Conservation (phyloP, 1,140 invertebrate genomes). For the Bactericera cockerelli region DNA sequence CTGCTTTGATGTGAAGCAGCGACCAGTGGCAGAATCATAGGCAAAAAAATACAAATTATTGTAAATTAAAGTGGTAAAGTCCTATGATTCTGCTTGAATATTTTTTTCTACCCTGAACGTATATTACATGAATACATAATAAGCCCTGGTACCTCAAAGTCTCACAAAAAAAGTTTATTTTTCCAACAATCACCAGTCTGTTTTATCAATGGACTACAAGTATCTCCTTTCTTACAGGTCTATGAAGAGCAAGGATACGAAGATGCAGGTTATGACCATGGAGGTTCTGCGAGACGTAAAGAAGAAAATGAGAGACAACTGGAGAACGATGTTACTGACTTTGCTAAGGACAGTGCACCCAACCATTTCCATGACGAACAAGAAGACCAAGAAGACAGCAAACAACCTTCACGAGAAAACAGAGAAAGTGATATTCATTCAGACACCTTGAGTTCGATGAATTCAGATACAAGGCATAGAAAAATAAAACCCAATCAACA, state of each 20-base stretch:
- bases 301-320: conserved; percentile 40
- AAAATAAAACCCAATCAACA: conserved; percentile 11
- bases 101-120: too few species aligned
- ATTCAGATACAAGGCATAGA: not conserved
- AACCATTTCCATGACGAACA: not conserved
- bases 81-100: too few species aligned
- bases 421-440: not conserved
- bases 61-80: too few species aligned
- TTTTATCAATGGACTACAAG: too few species aligned
- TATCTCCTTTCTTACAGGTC: conserved; percentile 29
- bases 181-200: too few species aligned
- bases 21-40: too few species aligned
- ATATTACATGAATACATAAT: too few species aligned
- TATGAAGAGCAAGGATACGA: conserved; percentile 65
- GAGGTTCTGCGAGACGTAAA: conserved; percentile 32
- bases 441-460: not conserved
- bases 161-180: too few species aligned
- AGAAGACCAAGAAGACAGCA: not conserved
- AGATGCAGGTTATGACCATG: conserved; percentile 59
- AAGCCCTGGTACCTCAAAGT: too few species aligned
- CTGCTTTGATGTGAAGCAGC: too few species aligned
- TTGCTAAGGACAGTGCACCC: not conserved
- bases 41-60: too few species aligned
- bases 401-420: not conserved
- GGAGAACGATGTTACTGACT: not conserved